These are phyloP conservation scores for Spinus olivaceus DNA, from an alignment of 2,797 vertebrate species.

Conservation along the genomic window DNA sequence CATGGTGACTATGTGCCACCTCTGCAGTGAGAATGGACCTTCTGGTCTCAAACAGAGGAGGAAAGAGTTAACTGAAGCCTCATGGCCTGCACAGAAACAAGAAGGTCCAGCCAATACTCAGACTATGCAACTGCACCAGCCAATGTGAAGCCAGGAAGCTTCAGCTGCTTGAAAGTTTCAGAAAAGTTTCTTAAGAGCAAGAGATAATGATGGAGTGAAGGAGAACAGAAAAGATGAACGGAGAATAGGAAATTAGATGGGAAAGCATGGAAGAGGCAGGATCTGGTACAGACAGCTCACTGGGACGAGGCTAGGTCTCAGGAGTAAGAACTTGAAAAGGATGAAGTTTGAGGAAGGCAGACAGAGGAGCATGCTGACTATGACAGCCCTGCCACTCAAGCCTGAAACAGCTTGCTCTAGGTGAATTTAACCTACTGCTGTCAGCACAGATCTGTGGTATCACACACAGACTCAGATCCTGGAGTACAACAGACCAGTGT, in stretches of 20 bases:
- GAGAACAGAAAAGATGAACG: neutral
- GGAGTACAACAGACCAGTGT: neutral
- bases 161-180: neutral
- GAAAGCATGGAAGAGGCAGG: neutral
- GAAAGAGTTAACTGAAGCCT: neutral
- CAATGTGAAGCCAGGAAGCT: neutral
- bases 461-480: neutral
- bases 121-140: neutral
- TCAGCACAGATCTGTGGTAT: neutral
- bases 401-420: neutral
- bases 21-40: neutral
- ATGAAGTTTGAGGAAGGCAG: neutral
- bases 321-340: neutral
- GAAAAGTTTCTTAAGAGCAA: neutral
- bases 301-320: neutral
- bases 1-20: fast-evolving
- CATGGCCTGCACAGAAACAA: neutral
- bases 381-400: neutral
- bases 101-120: neutral
- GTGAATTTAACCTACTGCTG: neutral
- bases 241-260: neutral
- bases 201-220: neutral
- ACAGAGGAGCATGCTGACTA: neutral
- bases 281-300: neutral
- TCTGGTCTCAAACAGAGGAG: neutral